Conservation (phyloP, 2,888 invertebrate species). For the Listrodromus nycthemerus region DNA sequence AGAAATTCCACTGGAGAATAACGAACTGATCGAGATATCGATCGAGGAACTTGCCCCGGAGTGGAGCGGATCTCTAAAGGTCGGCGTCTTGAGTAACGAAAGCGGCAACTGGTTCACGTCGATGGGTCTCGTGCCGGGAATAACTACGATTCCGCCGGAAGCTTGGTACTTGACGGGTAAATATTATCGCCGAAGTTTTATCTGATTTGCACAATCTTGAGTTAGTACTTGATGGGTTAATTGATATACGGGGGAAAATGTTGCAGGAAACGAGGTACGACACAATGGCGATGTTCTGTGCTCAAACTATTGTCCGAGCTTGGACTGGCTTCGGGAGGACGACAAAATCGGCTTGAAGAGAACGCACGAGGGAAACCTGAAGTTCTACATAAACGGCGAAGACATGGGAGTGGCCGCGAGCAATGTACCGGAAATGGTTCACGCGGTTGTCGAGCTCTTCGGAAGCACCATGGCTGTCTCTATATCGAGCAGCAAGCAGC, state of each 20-base stretch:
- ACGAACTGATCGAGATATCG: conserved; percentile 93
- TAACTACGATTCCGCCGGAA: conserved; percentile 89
- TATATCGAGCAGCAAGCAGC: conserved; percentile 88
- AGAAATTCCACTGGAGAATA: conserved; percentile 89
- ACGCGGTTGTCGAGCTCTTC: conserved; percentile 93
- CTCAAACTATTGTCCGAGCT: conserved; percentile 89
- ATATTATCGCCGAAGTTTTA: conserved; percentile 26
- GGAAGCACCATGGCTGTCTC: conserved; percentile 92
- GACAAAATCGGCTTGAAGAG: conserved; percentile 92
- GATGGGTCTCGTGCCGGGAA: conserved; percentile 88
- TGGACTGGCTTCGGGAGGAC: conserved; percentile 93
- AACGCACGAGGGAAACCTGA: conserved; percentile 89
- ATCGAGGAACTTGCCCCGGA: conserved; percentile 88
- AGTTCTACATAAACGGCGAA: conserved; percentile 93
- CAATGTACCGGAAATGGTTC: conserved; percentile 92
- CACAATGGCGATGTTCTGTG: conserved; percentile 89
- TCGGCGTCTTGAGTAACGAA: conserved; percentile 92
- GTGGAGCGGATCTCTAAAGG: conserved; percentile 90
- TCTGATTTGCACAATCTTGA: not conserved
- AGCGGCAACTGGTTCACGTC: conserved; percentile 81
- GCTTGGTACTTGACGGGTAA: conserved; percentile 89
- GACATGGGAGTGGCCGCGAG: conserved; percentile 91
- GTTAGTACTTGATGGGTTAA: not conserved
- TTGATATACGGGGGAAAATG: not conserved
- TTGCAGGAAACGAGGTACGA: conserved; percentile 88